These are phyloP conservation scores for Hofmannophila pseudospretella DNA, from an alignment of 2,888 invertebrate genomes.

Conservation along the genomic window DNA sequence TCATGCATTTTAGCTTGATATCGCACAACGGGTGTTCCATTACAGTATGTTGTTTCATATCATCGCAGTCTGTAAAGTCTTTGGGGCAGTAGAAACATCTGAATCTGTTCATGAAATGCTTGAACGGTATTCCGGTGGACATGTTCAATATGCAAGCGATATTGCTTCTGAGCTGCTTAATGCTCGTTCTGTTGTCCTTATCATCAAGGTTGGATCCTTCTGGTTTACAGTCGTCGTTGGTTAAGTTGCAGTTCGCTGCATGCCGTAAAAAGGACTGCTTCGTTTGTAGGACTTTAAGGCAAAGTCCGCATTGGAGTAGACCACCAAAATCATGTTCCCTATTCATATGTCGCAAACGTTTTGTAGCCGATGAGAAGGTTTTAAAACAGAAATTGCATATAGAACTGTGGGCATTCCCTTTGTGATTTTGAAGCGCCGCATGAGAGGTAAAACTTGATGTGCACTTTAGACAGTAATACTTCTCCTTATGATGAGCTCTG, in stretches of 20 bases:
- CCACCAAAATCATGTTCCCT: constrained; percentile 35
- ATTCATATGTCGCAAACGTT: constrained; percentile 51
- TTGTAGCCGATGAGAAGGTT: constrained; percentile 39
- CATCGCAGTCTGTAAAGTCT: constrained; percentile 48
- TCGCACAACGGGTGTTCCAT: constrained; percentile 52
- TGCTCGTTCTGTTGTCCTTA: constrained; percentile 28
- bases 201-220: constrained; percentile 21
- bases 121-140: constrained; percentile 59
- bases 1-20: constrained; percentile 45
- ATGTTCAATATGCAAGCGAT: constrained; percentile 53
- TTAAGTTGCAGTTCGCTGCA: constrained; percentile 37
- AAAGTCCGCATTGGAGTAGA: constrained; percentile 44
- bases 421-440: constrained; percentile 39
- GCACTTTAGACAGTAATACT: constrained; percentile 45
- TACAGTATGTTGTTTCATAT: constrained; percentile 47
- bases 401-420: constrained; percentile 40
- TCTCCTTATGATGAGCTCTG: constrained; percentile 38
- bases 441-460: constrained; percentile 31
- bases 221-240: constrained; percentile 9
- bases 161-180: constrained; percentile 42
- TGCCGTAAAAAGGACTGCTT: constrained; percentile 50
- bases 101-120: constrained; percentile 51
- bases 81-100: constrained; percentile 61
- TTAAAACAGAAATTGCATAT: constrained; percentile 53
- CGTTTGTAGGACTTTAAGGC: constrained; percentile 40